A percentile compares a stretch with the other conserved stretches of the same genome.
Conservation (phyloP, 2,888 invertebrate genomes). For the Phragmatobia fuliginosa region DNA sequence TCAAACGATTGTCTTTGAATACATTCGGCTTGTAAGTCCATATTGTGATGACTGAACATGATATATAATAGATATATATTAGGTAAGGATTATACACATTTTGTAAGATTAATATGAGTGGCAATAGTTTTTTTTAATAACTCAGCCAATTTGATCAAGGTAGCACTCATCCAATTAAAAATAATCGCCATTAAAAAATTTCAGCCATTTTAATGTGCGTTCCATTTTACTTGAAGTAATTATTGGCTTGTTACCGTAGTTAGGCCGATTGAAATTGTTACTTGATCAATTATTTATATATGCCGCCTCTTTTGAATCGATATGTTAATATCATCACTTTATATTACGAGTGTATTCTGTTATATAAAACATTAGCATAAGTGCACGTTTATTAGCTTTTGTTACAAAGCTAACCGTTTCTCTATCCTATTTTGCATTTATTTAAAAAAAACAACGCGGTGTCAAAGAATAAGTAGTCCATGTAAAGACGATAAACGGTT, state of each 20-base stretch:
- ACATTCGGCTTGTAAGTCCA: constrained; percentile 10
- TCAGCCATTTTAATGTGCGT: background rate
- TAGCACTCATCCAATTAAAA: background rate
- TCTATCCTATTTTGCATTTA: constrained; percentile 57
- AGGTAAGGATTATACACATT: constrained; percentile 29
- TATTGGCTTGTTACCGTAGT: background rate
- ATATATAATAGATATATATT: constrained; percentile 36
- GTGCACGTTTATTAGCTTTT: constrained; percentile 49
- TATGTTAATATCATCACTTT: background rate
- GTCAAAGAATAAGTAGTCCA: constrained; percentile 14
- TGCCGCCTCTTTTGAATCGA: constrained; percentile 1
- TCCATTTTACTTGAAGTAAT: background rate
- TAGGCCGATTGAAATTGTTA: constrained; percentile 1
- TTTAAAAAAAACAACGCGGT: constrained; percentile 28
- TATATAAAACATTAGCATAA: constrained; percentile 49
- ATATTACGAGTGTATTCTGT: constrained; percentile 28
- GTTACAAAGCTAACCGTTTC: constrained; percentile 22
- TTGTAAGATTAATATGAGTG: constrained; percentile 21
- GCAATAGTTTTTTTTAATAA: constrained; percentile 12
- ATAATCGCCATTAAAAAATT: background rate
- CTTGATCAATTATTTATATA: constrained; percentile 4
- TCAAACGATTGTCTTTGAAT: constrained; percentile 12
- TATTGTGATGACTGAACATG: constrained; percentile 38
- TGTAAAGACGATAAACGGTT: background rate
- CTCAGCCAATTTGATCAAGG: constrained; percentile 4